Evolutionary conservation across 2,888 invertebrate genomes (phyloP), one percentile per base, ranked within the genome.

Genomic region (Apodemia zela): DNA sequence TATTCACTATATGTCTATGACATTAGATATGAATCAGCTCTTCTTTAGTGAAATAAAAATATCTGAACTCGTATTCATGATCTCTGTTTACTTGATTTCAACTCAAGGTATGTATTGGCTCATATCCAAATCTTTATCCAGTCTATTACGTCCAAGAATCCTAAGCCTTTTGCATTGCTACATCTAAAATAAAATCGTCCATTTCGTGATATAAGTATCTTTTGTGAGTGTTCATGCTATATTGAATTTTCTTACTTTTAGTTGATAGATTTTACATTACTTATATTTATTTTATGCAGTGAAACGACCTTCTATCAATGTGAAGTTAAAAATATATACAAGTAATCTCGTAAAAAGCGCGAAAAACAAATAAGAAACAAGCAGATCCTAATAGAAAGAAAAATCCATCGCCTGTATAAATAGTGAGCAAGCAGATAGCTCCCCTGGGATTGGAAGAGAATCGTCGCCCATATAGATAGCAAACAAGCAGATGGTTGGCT

Each of bases 21-120:
- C 65, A 21, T 61, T 60, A 10, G 68, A 65, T 58, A 61, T 66
- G 15, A 35, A 49, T 15, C 51, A 49, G 33, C 57, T 65, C 42
- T 68, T 68, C 35, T 66, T 64, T 18, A 60, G 59, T 5, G 61
- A 66, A 6, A 59, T 68, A 35, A 67, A 67, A 47, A 62, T 68
- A 29, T 68, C 70, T 3, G 68, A 68, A 49, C 17, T 69, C 29
- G 67, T 70, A 29, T 69, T 61, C 61, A 67, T 65, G 65, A 62
- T 69, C 60, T 60, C 68, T 29, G 54, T 64, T 49, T 49, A 17
- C 49, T 15, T 49, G 17, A 11, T 18, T 49, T 49, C 49, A 38
- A 18, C 18, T 18, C 49, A 18, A 49, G 18, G 49, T 49, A 49
- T 49, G 49, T 49, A 49, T 49, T 49, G 49, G 18, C 49, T 18